Evolutionary conservation across 1,140 invertebrate species (phyloP).

Genomic region (Tyrophagus putrescentiae): DNA sequence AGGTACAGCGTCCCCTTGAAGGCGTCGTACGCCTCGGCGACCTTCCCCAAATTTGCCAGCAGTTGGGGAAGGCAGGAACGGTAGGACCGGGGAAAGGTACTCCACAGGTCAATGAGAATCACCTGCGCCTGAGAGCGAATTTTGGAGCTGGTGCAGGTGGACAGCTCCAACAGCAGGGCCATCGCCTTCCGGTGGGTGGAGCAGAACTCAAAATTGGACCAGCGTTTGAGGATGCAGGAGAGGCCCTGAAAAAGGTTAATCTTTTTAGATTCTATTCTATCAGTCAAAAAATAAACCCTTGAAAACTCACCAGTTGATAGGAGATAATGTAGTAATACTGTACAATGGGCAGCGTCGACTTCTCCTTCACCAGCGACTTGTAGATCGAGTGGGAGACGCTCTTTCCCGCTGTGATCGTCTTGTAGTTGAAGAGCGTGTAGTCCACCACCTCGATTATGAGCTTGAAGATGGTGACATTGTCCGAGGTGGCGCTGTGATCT

Average conservation of each 20-base stretch:
- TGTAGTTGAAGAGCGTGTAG: too few species aligned
- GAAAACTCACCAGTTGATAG: not conserved
- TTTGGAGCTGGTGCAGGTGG: conserved; percentile 51
- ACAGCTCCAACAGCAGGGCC: conserved; percentile 45
- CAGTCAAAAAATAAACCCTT: not conserved
- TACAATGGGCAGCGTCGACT: not conserved
- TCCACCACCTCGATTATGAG: conserved; percentile 44
- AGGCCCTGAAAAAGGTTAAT: not conserved
- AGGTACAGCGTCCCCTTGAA: conserved; percentile 67
- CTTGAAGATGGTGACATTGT: conserved; percentile 56
- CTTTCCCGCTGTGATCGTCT: too few species aligned
- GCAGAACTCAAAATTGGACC: conserved; percentile 30
- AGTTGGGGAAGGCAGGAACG: conserved; percentile 44
- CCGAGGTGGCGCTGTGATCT: conserved; percentile 46
- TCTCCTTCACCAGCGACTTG: not conserved
- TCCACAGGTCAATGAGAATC: conserved; percentile 39
- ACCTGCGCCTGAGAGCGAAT: conserved; percentile 48
- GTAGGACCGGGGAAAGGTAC: conserved; percentile 46
- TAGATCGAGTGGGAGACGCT: not conserved
- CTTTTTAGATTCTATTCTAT: not conserved
- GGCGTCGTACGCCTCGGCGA: conserved; percentile 48
- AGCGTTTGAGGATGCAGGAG: not conserved
- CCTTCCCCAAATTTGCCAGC: conserved; percentile 42
- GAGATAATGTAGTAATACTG: not conserved
- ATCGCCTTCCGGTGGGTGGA: conserved; percentile 45